Conservation (phyloP, 2,113 vertebrate species). For the Larimichthys crocea region DNA sequence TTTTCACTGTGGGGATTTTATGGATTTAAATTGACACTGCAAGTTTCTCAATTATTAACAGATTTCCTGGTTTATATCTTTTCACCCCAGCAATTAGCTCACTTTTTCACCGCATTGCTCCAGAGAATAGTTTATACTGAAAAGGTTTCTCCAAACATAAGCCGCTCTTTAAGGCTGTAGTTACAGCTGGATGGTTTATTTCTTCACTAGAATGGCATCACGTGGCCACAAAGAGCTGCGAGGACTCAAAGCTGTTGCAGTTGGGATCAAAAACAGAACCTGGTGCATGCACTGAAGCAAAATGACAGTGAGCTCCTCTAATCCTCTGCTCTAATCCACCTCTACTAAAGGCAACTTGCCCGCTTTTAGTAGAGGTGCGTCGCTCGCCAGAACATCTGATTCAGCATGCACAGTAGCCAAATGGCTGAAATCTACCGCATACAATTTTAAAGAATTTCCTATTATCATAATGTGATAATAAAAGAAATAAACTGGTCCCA, state of each 20-base stretch:
- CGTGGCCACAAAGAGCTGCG: conserved; percentile 5
- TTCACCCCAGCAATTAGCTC: conserved; percentile 8
- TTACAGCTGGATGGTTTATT: conserved; percentile 31
- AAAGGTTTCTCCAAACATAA: conserved; percentile 6
- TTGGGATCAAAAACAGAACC: conserved; percentile 45
- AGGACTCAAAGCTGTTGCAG: conserved; percentile 6
- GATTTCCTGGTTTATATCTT: background rate
- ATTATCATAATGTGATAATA: conserved; percentile 50
- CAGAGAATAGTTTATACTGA: conserved; percentile 1
- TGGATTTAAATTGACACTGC: conserved; percentile 11
- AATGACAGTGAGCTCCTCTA: conserved; percentile 56
- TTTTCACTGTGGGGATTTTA: background rate
- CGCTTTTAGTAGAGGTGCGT: conserved; percentile 35
- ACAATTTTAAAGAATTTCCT: conserved; percentile 40
- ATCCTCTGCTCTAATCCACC: conserved; percentile 66
- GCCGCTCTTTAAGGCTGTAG: conserved; percentile 12
- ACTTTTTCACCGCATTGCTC: background rate
- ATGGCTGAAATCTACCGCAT: conserved; percentile 38
- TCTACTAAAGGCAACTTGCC: conserved; percentile 41
- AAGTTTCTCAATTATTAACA: conserved; percentile 8
- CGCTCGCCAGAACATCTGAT: conserved; percentile 52
- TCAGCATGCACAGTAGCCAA: conserved; percentile 55
- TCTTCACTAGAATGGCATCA: background rate
- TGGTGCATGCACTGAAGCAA: conserved; percentile 35
- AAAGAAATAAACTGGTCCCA: conserved; percentile 6